phyloP scores from a whole-genome alignment of 1,140 invertebrate species.

The Drosophila bocqueti region DNA sequence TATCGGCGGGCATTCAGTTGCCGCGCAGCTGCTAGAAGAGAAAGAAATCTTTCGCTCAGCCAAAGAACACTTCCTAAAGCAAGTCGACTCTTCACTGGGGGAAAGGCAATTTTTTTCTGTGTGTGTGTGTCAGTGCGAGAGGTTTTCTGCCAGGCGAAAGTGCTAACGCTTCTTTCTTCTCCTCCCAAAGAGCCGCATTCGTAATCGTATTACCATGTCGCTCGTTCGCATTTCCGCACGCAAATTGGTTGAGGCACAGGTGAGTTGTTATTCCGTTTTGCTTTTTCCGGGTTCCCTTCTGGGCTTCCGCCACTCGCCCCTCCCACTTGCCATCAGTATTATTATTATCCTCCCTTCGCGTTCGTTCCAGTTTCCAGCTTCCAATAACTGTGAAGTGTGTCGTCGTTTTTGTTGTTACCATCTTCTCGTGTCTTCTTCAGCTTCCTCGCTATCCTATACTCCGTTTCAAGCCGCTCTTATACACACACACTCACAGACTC shows the following conservation, averaged over 20 bases:
- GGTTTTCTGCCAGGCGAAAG: conserved; percentile 47
- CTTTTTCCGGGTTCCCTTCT: conserved; percentile 4
- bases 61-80: conserved; percentile 74
- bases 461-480: conserved; percentile 1
- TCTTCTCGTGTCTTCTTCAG: conserved; percentile 2
- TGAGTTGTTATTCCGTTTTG: conserved; percentile 50
- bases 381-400: conserved; percentile 33
- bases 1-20: conserved; percentile 63
- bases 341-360: conserved; percentile 5
- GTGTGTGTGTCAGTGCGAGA: conserved; percentile 72
- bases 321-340: background rate
- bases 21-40: conserved; percentile 69
- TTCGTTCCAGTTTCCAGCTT: conserved; percentile 6
- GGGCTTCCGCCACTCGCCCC: background rate
- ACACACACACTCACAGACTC: background rate
- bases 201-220: conserved; percentile 67
- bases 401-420: conserved; percentile 34
- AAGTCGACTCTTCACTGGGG: conserved; percentile 58
- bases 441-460: conserved; percentile 4
- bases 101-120: conserved; percentile 78
- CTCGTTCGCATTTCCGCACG: conserved; percentile 76
- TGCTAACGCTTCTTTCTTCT: conserved; percentile 42
- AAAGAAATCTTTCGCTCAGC: conserved; percentile 47
- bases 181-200: conserved; percentile 52
- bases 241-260: conserved; percentile 80